These are phyloP conservation scores for Odontocerum albicorne DNA, from an alignment of 2,888 invertebrate genomes.

Conservation along the genomic window DNA sequence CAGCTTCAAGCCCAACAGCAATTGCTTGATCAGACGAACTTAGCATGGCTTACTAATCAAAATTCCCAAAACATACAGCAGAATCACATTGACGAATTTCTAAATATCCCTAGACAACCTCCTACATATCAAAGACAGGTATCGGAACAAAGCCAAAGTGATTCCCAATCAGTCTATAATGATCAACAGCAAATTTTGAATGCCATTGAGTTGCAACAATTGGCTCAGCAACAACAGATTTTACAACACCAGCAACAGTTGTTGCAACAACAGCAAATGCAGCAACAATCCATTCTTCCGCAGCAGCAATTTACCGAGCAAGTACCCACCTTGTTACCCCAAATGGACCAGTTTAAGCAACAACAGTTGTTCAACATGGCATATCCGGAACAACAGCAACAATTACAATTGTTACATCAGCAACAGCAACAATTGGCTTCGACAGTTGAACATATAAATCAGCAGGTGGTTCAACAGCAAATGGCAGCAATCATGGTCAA, in stretches of 20 bases:
- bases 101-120: slow-evolving; percentile 41
- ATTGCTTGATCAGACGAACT: slow-evolving; percentile 58
- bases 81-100: slow-evolving; percentile 41
- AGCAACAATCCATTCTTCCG: slow-evolving; percentile 43
- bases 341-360: slow-evolving; percentile 42
- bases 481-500: slow-evolving; percentile 36
- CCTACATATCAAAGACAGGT: slow-evolving; percentile 52
- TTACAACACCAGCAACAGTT: slow-evolving; percentile 46
- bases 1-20: slow-evolving; percentile 58
- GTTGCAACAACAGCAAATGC: slow-evolving; percentile 44
- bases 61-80: slow-evolving; percentile 57
- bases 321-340: slow-evolving; percentile 38
- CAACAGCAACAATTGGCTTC: slow-evolving; percentile 52
- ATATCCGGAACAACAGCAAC: slow-evolving; percentile 40
- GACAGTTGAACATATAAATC: slow-evolving; percentile 45
- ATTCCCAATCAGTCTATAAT: slow-evolving; percentile 39
- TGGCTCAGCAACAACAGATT: slow-evolving; percentile 46
- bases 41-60: slow-evolving; percentile 52
- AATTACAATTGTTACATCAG: slow-evolving; percentile 39
- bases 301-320: slow-evolving; percentile 37
- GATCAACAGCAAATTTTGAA: slow-evolving; percentile 37
- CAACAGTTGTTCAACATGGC: slow-evolving; percentile 34
- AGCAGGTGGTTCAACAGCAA: slow-evolving; percentile 39
- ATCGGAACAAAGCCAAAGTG: slow-evolving; percentile 51
- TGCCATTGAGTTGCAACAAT: slow-evolving; percentile 42